Evolutionary conservation across 2,113 vertebrate species (phyloP), one percentile per base, ranked within the genome.

Genomic region (Myanophis thanlyinensis): DNA sequence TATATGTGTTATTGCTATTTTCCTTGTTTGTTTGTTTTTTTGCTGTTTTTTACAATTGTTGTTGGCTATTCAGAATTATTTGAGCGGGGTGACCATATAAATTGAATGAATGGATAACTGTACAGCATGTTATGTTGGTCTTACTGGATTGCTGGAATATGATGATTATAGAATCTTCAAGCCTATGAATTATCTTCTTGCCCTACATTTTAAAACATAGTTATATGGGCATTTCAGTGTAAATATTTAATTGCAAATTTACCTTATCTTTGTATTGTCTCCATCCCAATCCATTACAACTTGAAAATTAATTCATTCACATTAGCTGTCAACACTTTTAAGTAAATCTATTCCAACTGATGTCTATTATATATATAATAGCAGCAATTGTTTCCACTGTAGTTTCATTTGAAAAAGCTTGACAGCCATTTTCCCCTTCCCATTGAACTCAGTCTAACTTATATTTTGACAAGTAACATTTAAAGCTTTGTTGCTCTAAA

Each of bases 401-500:
- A 73, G 0, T 46, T 93, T 94, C 84, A 90, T 89, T 49, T 47
- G 93, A 59, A 0, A 0, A 22, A 95, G 89, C 96, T 92, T 97
- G 89, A 85, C 89, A 93, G 96, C 93, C 47, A 25, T 62, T 80
- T 80, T 1, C 18, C 3, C 10, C 89, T 84, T 95, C 52, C 91
- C n/a, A 95, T 90, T 84, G 92, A 95, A 95, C 56, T 96, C 30
- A n/a, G 11, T 93, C 91, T 67, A 40, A 53, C 92, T 93, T 90
- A 80, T 96, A 56, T 97, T 97, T 96, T 95, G 94, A 96, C 94
- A 93, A 95, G 91, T 85, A 10, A 94, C 90, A 93, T 93, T 94
- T 89, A 35, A 94, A 73, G 91, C 92, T 95, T 95, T 93, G 95
- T 90, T 93, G 59, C 84, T 92, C 62, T 87, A 35, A 62, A 46